Conservation (phyloP, 2,797 vertebrate species). For the Sus cebifrons region DNA sequence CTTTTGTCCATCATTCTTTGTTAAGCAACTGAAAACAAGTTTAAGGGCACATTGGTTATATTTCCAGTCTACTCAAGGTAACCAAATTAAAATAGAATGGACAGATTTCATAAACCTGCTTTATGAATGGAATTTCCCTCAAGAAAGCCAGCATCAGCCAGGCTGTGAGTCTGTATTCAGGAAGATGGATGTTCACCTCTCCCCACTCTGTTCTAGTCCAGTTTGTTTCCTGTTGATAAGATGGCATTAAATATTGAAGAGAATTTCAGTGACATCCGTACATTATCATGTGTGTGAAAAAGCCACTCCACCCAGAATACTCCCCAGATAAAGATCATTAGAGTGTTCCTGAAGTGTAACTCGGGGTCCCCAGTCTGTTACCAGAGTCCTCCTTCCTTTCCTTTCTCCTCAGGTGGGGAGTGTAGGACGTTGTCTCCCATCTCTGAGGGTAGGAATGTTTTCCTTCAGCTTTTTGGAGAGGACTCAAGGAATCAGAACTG, state of each 20-base stretch:
- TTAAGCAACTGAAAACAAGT: conserved; percentile 17
- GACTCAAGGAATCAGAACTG: conserved; percentile 36
- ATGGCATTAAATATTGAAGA: conserved; percentile 23
- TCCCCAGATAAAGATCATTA: background rate
- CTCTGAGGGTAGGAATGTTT: background rate
- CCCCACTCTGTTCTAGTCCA: background rate
- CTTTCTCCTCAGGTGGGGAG: background rate
- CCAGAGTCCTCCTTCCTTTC: background rate
- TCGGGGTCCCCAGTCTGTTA: background rate
- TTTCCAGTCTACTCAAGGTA: background rate
- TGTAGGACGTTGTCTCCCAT: background rate
- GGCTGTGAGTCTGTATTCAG: background rate
- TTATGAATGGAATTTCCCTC: background rate
- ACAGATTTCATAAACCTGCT: background rate
- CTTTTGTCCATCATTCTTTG: conserved; percentile 12
- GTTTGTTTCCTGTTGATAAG: background rate
- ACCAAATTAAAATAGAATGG: conserved; percentile 55
- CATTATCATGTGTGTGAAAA: conserved; percentile 43
- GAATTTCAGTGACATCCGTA: background rate
- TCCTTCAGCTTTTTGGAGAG: conserved; percentile 41
- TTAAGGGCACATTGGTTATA: background rate
- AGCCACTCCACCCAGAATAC: conserved; percentile 18
- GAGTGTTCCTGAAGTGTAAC: background rate
- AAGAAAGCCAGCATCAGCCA: background rate
- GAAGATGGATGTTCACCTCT: background rate